A percentile compares a stretch with the other conserved stretches of the same genome.
These are phyloP conservation scores for Cantharis rufa DNA, from an alignment of 2,888 invertebrate genomes.

Conservation along the genomic window DNA sequence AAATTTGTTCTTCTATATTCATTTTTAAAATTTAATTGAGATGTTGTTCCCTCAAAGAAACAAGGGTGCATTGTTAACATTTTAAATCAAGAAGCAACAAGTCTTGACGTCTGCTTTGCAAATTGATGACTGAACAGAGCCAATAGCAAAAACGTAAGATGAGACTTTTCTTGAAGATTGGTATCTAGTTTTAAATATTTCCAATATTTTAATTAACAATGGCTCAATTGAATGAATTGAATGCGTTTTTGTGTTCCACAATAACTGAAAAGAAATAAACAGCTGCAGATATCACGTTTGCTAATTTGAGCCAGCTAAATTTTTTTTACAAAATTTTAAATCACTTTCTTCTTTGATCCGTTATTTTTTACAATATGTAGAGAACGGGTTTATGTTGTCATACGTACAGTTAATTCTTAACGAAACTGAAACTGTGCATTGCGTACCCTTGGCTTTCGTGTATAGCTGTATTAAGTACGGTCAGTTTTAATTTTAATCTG, in stretches of 20 bases:
- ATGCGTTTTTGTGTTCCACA: slow-evolving; percentile 1
- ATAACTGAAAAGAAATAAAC: neutral
- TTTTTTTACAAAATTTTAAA: slow-evolving; percentile 5
- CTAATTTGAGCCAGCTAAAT: neutral
- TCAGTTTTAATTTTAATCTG: slow-evolving; percentile 11
- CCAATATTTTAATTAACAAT: neutral
- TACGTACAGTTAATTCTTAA: slow-evolving; percentile 14
- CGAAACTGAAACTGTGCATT: slow-evolving; percentile 18
- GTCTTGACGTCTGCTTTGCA: neutral
- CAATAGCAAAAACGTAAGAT: neutral
- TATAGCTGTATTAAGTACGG: slow-evolving; percentile 10
- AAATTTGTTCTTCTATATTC: no score
- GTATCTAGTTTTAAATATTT: neutral
- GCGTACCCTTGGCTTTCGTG: slow-evolving; percentile 8
- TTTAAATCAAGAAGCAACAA: neutral
- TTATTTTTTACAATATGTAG: slow-evolving; percentile 11
- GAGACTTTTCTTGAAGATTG: neutral
- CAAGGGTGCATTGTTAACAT: neutral
- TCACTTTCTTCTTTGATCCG: slow-evolving; percentile 16
- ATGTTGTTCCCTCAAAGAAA: no score
- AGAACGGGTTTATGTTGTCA: slow-evolving; percentile 15
- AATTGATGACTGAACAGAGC: neutral
- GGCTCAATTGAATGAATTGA: neutral
- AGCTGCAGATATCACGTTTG: slow-evolving; percentile 3
- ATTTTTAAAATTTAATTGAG: no score